Percentiles rank a stretch among this genome's conserved stretches.
These are phyloP conservation scores for Aldabrachelys gigantea DNA, from an alignment of 2,113 vertebrate genomes.

Conservation along the genomic window DNA sequence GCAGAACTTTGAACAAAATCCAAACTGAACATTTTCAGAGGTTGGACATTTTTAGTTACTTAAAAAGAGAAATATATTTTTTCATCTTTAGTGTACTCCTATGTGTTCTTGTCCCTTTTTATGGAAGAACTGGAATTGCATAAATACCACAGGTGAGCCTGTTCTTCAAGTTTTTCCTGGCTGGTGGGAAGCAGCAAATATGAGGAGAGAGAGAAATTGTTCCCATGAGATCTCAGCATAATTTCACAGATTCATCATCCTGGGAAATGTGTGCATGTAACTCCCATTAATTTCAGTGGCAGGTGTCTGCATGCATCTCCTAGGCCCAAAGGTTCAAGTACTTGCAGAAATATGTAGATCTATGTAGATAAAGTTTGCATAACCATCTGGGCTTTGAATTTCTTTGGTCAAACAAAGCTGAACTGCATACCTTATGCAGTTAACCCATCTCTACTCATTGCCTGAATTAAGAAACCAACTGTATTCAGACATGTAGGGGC, in stretches of 20 bases:
- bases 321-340: conserved; percentile 47
- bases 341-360: conserved; percentile 64
- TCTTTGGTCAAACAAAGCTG: conserved; percentile 60
- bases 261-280: conserved; percentile 37
- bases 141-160: conserved; percentile 16
- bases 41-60: background rate
- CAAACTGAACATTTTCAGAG: background rate
- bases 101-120: background rate
- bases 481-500: background rate
- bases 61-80: background rate
- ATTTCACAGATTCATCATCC: conserved; percentile 60
- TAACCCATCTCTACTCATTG: conserved; percentile 1
- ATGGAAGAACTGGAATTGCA: background rate
- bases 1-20: conserved; percentile 27
- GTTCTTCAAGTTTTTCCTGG: conserved; percentile 45
- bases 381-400: conserved; percentile 55
- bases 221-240: conserved; percentile 57
- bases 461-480: background rate
- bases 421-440: conserved; percentile 26
- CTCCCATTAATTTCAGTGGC: conserved; percentile 63
- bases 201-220: conserved; percentile 60
- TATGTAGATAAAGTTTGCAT: conserved; percentile 64
- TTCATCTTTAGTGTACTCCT: background rate
- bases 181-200: conserved; percentile 60
- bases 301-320: conserved; percentile 69